A percentile compares a stretch with the other conserved stretches of the same genome.
Evolutionary conservation across 2,113 vertebrate species (phyloP).

Genomic region (Tachuris rubrigastra): DNA sequence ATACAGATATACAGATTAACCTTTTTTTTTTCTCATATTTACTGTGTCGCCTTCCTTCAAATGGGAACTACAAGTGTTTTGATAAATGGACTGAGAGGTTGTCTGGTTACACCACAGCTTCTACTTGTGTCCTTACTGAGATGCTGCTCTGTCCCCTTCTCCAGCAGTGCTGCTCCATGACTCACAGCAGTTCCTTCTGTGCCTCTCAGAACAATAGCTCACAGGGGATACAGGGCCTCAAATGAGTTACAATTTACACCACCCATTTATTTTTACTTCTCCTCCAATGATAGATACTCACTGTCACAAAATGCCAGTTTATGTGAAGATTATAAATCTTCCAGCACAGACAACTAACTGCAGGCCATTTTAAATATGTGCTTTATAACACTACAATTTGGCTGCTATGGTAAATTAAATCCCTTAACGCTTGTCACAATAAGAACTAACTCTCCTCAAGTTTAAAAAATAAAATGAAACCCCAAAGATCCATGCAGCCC

Average conservation of each 20-base stretch:
- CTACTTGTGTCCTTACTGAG: slow-evolving; percentile 29
- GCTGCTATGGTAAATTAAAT: background rate
- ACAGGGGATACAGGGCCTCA: slow-evolving; percentile 9
- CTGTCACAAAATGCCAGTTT: slow-evolving; percentile 30
- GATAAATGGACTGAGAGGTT: slow-evolving; percentile 68
- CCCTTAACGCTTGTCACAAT: background rate
- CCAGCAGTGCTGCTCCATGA: slow-evolving; percentile 19
- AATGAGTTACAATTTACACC: slow-evolving; percentile 22
- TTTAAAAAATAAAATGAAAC: background rate
- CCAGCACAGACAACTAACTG: background rate
- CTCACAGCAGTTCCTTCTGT: slow-evolving; percentile 36
- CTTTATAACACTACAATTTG: background rate
- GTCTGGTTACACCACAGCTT: slow-evolving; percentile 59
- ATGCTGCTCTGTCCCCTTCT: slow-evolving; percentile 22
- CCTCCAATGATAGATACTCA: slow-evolving; percentile 1
- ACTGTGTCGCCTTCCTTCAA: slow-evolving; percentile 64
- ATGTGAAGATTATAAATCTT: slow-evolving; percentile 21
- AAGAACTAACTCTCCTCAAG: background rate
- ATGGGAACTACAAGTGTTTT: slow-evolving; percentile 41
- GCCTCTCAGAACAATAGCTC: slow-evolving; percentile 37
- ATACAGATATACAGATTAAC: slow-evolving; percentile 47
- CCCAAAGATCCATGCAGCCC: background rate
- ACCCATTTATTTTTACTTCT: slow-evolving; percentile 50
- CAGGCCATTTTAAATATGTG: background rate
- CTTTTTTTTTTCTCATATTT: slow-evolving; percentile 36